phyloP scores from a whole-genome alignment of 2,888 invertebrate genomes.

The Alsophila aescularia region DNA sequence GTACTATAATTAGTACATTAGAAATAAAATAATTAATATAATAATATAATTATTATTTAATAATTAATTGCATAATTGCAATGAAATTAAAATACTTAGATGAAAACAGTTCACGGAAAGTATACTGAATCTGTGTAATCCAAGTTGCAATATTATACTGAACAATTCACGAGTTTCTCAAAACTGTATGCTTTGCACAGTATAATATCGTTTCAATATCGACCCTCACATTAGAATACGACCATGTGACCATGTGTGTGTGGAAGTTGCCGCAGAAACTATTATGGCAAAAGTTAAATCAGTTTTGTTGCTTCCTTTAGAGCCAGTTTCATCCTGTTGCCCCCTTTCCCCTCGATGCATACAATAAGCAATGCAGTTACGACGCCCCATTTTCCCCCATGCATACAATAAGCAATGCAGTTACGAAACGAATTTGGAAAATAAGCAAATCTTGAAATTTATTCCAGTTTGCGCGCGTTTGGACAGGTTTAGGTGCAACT shows the following conservation, averaged over 20 bases:
- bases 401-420: slow-evolving; percentile 41
- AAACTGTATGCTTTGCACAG: neutral
- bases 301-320: slow-evolving; percentile 62
- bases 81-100: too few relatives aligned
- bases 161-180: neutral
- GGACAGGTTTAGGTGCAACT: slow-evolving; percentile 23
- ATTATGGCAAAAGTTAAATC: slow-evolving; percentile 72
- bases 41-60: too few relatives aligned
- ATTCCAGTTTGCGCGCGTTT: slow-evolving; percentile 21
- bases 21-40: too few relatives aligned
- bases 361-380: slow-evolving; percentile 36
- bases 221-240: slow-evolving; percentile 22
- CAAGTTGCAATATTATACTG: too few relatives aligned
- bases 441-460: slow-evolving; percentile 35
- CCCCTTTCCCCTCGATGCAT: slow-evolving; percentile 35
- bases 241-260: slow-evolving; percentile 40
- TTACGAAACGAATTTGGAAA: slow-evolving; percentile 14
- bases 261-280: slow-evolving; percentile 67
- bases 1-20: too few relatives aligned
- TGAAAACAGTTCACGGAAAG: too few relatives aligned
- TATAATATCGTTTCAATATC: slow-evolving; percentile 33
- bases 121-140: too few relatives aligned
- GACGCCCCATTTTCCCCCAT: slow-evolving; percentile 25
- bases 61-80: too few relatives aligned
- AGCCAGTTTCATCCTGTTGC: slow-evolving; percentile 47